Evolutionary conservation across 2,888 invertebrate species (phyloP).

Genomic region (Athripsodes cinereus): DNA sequence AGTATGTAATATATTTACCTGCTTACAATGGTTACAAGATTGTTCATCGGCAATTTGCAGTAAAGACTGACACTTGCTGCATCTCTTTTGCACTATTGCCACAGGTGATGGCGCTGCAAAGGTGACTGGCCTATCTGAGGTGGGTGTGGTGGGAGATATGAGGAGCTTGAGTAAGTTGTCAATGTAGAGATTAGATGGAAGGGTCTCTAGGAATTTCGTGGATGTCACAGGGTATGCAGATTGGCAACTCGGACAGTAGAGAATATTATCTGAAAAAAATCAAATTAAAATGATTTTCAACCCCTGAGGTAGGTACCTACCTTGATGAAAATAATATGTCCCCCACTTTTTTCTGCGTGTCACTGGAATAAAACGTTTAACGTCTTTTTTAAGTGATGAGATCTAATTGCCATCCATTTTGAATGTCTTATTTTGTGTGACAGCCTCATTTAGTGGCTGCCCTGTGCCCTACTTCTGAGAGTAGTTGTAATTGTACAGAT

Average conservation of each 20-base stretch:
- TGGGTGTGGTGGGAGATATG: conserved; percentile 32
- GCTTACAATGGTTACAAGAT: conserved; percentile 56
- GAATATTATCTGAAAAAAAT: conserved; percentile 22
- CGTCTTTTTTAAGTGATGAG: too few species aligned
- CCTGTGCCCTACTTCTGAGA: too few species aligned
- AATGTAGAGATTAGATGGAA: conserved; percentile 65
- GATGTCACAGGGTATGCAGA: conserved; percentile 44
- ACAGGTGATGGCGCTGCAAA: conserved; percentile 24
- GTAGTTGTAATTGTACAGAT: too few species aligned
- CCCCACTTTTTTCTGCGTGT: too few species aligned
- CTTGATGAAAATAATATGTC: too few species aligned
- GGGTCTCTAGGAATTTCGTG: conserved; percentile 44
- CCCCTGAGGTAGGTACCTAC: too few species aligned
- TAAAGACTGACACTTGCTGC: conserved; percentile 35
- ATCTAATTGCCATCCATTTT: too few species aligned
- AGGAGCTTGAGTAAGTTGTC: conserved; percentile 54
- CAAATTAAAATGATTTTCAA: neutral
- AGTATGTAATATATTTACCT: conserved; percentile 39
- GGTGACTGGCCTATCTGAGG: conserved; percentile 23
- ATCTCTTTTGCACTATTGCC: conserved; percentile 35
- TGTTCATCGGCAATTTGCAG: conserved; percentile 24
- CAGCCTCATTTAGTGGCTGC: too few species aligned
- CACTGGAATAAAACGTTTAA: too few species aligned
- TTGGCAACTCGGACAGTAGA: conserved; percentile 56
- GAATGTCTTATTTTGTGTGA: too few species aligned